A percentile compares a stretch with the other conserved stretches of the same genome.
These are phyloP conservation scores for Clepsis dumicolana DNA, from an alignment of 2,888 invertebrate species.

Conservation along the genomic window DNA sequence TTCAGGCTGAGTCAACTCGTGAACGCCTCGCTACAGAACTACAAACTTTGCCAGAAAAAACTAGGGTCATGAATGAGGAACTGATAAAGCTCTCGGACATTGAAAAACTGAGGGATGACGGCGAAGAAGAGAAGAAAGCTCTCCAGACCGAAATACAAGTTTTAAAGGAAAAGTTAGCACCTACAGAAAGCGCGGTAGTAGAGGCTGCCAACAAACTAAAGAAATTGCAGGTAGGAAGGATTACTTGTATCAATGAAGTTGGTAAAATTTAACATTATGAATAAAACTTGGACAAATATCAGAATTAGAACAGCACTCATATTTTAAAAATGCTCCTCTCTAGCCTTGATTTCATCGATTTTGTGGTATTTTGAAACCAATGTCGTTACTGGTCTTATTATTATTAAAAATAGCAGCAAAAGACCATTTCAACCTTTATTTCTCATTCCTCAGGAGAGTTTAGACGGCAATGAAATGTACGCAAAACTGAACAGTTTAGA, in stretches of 20 bases:
- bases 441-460: conserved; percentile 75
- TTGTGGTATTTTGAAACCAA: too few species aligned
- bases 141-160: conserved; percentile 81
- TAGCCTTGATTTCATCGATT: too few species aligned
- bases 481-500: conserved; percentile 89
- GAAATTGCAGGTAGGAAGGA: conserved; percentile 76
- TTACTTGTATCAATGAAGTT: too few species aligned
- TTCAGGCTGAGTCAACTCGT: conserved; percentile 77
- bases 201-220: conserved; percentile 82
- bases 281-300: too few species aligned
- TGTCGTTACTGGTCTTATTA: too few species aligned
- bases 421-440: not conserved
- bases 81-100: conserved; percentile 87
- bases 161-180: conserved; percentile 77
- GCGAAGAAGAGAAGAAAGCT: conserved; percentile 82
- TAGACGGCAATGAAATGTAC: conserved; percentile 91
- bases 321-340: too few species aligned
- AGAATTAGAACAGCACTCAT: too few species aligned
- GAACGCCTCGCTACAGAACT: conserved; percentile 84
- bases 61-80: conserved; percentile 88
- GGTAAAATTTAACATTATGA: too few species aligned
- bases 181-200: conserved; percentile 80
- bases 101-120: conserved; percentile 85
- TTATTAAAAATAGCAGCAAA: not conserved
- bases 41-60: conserved; percentile 89